Evolutionary conservation across 92 coral and sea anemone species (phyloP).

Genomic region (Phenganax subtilis): DNA sequence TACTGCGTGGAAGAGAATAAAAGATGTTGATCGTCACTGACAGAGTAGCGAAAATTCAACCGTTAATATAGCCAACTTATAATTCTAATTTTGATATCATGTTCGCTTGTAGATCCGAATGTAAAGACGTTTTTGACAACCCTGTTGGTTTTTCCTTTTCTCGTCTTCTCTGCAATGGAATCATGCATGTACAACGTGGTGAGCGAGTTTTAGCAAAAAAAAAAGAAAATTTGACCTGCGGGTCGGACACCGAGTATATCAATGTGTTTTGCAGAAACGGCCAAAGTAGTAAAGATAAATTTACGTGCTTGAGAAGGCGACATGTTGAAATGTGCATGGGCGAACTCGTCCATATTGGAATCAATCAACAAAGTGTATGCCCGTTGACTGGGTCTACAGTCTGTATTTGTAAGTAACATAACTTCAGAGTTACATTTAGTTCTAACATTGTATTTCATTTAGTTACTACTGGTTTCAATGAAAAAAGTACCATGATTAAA

Average conservation of each 20-base stretch:
- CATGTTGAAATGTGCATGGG: conserved; percentile 19
- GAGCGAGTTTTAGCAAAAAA: conserved; percentile 50
- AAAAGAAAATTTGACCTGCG: conserved; percentile 47
- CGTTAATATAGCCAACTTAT: no score
- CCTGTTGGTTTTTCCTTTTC: not conserved
- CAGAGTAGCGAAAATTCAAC: no score
- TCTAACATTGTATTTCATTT: not conserved
- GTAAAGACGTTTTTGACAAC: not conserved
- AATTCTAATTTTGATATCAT: no score
- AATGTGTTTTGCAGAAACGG: conserved; percentile 49
- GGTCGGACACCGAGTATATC: conserved; percentile 31
- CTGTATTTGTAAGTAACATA: conserved; percentile 42
- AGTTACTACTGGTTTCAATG: no score
- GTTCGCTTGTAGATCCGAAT: no score
- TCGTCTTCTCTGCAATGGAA: not conserved
- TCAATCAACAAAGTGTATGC: conserved; percentile 42
- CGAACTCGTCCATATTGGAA: conserved; percentile 47
- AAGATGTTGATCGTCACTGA: no score
- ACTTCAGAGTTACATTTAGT: not conserved
- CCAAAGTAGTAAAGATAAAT: conserved; percentile 27
- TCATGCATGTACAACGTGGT: conserved; percentile 45
- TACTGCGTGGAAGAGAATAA: no score
- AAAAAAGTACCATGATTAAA: no score
- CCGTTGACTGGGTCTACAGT: conserved; percentile 51
- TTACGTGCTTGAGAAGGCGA: conserved; percentile 43